Conservation (phyloP, 2,888 invertebrate species). For the Heterodera filipjevi region DNA sequence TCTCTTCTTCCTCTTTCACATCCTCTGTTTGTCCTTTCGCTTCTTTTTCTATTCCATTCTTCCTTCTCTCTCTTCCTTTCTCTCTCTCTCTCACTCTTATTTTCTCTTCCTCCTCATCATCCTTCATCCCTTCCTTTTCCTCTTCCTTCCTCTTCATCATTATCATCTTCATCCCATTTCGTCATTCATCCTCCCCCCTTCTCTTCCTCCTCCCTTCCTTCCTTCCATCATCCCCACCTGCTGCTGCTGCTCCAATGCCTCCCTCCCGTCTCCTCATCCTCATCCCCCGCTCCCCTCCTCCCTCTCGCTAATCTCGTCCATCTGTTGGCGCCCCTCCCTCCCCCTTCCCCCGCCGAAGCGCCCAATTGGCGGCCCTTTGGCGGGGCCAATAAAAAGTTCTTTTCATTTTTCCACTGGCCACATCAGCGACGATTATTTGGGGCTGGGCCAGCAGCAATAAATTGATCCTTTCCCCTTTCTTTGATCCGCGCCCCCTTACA, state of each 20-base stretch:
- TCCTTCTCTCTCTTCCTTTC: not conserved
- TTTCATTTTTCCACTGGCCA: not conserved
- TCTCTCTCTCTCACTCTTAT: not conserved
- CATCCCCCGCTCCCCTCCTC: not conserved
- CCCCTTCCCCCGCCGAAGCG: not conserved
- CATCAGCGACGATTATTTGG: not conserved
- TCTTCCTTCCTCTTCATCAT: not conserved
- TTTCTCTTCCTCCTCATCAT: not conserved
- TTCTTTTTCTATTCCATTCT: not conserved
- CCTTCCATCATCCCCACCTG: not conserved
- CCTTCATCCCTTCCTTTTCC: not conserved
- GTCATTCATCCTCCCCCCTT: not conserved
- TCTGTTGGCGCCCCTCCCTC: not conserved
- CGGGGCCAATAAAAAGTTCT: conserved; percentile 16
- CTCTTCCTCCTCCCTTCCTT: not conserved
- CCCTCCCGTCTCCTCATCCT: not conserved
- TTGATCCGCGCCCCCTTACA: not conserved
- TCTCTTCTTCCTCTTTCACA: not conserved
- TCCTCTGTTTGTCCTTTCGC: not conserved
- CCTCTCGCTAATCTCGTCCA: conserved; percentile 11
- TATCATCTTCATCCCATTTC: not conserved
- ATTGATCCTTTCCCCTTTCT: not conserved
- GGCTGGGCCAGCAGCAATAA: not conserved
- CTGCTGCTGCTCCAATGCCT: not conserved
- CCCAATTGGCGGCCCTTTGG: conserved; percentile 19